Evolutionary conservation across 2,797 vertebrate genomes (phyloP).

Genomic region (Merluccius polli): DNA sequence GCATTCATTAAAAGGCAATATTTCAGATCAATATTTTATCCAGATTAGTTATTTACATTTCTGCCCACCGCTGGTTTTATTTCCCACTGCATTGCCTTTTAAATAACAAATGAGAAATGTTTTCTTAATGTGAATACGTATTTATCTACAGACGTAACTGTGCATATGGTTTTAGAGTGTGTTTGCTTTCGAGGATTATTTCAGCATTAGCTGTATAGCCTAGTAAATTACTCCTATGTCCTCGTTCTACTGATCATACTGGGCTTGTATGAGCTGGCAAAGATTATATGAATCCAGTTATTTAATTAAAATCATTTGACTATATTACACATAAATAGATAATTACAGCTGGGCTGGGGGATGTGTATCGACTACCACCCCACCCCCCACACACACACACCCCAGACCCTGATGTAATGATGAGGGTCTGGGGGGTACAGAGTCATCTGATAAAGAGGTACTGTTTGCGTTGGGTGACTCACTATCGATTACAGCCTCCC

Average conservation of each 20-base stretch:
- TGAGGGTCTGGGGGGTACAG: conserved; percentile 50
- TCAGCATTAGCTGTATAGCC: neutral
- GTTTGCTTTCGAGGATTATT: neutral
- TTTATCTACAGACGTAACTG: neutral
- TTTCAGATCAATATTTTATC: conserved; percentile 12
- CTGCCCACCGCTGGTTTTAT: neutral
- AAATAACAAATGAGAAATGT: neutral
- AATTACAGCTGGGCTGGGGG: neutral
- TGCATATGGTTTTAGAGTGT: neutral
- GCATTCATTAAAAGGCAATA: neutral
- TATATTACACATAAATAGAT: no score
- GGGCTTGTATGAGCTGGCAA: neutral
- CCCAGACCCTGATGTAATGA: conserved; percentile 41
- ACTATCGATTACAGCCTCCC: conserved; percentile 50
- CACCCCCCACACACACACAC: no score
- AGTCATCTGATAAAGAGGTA: conserved; percentile 62
- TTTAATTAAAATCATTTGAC: no score
- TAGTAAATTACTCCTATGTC: neutral
- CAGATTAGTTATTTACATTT: neutral
- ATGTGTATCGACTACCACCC: neutral
- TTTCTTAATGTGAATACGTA: neutral
- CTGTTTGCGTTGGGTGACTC: conserved; percentile 40
- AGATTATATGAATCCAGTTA: neutral
- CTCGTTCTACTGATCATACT: neutral
- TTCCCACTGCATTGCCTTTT: neutral